Base-by-base conservation (phyloP, 2,797 vertebrate species). In the Danio kyathit region DNA sequence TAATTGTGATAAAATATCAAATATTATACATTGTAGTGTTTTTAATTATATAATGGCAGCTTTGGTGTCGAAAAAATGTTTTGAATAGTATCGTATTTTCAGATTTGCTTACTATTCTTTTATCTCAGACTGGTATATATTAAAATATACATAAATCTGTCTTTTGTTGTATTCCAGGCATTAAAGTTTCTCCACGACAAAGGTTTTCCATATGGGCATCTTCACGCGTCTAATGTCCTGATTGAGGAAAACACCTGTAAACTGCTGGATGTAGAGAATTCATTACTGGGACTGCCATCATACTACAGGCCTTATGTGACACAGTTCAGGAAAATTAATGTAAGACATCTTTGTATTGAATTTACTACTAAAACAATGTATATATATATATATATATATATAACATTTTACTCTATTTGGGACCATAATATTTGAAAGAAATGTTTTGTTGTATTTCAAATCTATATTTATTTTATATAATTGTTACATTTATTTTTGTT, bases 281-380 rank as follows among this genome's bases (percentile, higher is more conserved):
- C 96, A 46, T 82, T 99, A 11, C 85, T 99, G 87, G 98, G 98
- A 84, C 94, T 98, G 46, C 96, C 98, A 2, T 96, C 96, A 0
- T 94, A 92, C 81, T 96, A 98, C 87, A 91, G 97, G 52, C 94
- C 96, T 0, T 92, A 95, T 74, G 94, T 97, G 82, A 94, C 95
- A 29, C 97, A 96, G 52, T 95, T 96, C 88, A 94, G 97, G 86
- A 99, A 98, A 92, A 97, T 99, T 82, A 97, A 96, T n/a, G 98
- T 99, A 93, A 82, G 95, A 88, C 17, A 0, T 10, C 38, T 21
- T 7, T 75, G 29, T 46, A 7, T 14, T 11, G 2, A 0, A 2
- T 21, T 67, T 52, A 29, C 40, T 21, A 14, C 43, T 54, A 49
- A 13, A 14, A n/a, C n/a, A n/a, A n/a, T n/a, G n/a, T n/a, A n/a